These are phyloP conservation scores for Pampus argenteus DNA, from an alignment of 2,797 vertebrate genomes.

Conservation along the genomic window DNA sequence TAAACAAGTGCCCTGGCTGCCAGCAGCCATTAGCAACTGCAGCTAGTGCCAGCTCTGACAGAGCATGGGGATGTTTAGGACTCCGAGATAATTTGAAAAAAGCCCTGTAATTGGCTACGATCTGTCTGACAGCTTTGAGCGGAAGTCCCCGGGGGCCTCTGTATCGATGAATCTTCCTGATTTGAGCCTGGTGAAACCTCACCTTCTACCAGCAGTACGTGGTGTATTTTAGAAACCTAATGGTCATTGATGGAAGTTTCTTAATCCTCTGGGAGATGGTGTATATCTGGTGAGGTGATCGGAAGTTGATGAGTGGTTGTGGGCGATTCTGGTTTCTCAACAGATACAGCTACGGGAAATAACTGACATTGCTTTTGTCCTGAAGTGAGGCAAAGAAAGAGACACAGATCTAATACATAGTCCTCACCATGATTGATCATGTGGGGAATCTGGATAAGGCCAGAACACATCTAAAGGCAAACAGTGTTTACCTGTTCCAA, in stretches of 20 bases:
- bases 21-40: conserved; percentile 67
- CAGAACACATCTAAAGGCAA: not conserved
- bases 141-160: conserved; percentile 35
- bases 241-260: conserved; percentile 25
- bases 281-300: not conserved
- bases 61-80: conserved; percentile 54
- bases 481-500: not conserved
- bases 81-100: conserved; percentile 65
- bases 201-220: not conserved
- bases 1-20: conserved; percentile 62
- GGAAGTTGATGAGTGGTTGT: not conserved
- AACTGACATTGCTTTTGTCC: not conserved
- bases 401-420: not conserved
- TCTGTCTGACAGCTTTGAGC: conserved; percentile 61
- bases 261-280: not conserved
- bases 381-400: not conserved
- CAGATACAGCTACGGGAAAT: conserved; percentile 16
- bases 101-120: conserved; percentile 71
- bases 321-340: not conserved
- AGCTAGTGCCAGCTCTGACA: conserved; percentile 58
- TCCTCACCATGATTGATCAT: not conserved
- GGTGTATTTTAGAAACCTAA: conserved; percentile 35
- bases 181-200: conserved; percentile 39
- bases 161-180: conserved; percentile 62
- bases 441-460: not conserved